phyloP scores from a whole-genome alignment of 1,140 invertebrate species.

The Chrysomallon squamiferum region DNA sequence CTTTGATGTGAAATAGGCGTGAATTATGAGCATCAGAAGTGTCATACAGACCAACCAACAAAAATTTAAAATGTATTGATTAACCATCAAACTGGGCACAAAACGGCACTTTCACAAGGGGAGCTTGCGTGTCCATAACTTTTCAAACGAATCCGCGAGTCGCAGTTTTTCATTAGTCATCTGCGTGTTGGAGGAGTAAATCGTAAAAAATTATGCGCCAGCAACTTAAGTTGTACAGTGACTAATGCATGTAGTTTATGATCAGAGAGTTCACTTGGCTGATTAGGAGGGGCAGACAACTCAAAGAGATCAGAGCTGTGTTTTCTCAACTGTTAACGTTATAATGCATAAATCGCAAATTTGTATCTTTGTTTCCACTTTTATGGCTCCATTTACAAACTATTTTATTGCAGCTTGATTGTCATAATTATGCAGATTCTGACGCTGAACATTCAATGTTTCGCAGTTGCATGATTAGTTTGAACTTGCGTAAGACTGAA shows the following conservation, averaged over 20 bases:
- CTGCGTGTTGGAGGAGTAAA: background rate
- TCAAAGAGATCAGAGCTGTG: background rate
- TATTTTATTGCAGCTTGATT: constrained; percentile 9
- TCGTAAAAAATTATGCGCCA: too few species aligned
- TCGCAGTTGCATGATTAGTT: too few species aligned
- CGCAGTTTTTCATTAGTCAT: constrained; percentile 2
- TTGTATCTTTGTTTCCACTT: constrained; percentile 7
- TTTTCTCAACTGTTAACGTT: background rate
- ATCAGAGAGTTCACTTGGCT: background rate
- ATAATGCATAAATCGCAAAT: too few species aligned
- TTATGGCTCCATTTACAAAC: constrained; percentile 5
- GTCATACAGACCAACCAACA: too few species aligned
- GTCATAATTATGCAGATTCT: constrained; percentile 12
- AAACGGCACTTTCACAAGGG: constrained; percentile 2
- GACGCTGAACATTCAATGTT: background rate
- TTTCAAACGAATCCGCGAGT: background rate
- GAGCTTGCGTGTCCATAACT: background rate
- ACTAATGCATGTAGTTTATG: constrained; percentile 6
- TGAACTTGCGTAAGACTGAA: too few species aligned
- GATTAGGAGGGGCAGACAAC: background rate
- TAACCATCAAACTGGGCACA: background rate
- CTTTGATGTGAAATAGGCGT: too few species aligned
- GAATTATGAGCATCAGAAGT: too few species aligned
- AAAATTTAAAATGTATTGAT: constrained; percentile 5
- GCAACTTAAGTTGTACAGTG: background rate